These are phyloP conservation scores for Muscicapa adusta DNA, from an alignment of 2,113 vertebrate genomes.

Conservation along the genomic window DNA sequence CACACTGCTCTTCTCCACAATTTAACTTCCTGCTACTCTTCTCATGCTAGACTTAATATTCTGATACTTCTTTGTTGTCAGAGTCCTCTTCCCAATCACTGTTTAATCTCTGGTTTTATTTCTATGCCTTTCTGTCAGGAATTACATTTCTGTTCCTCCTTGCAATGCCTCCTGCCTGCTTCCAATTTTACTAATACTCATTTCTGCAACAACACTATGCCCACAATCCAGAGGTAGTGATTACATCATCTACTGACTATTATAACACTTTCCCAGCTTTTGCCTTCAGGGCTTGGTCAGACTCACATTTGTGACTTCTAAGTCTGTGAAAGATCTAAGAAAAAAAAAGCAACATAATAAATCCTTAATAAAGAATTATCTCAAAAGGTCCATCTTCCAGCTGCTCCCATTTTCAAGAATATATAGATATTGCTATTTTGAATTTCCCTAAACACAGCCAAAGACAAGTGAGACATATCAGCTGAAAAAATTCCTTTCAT, in stretches of 20 bases:
- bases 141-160: neutral
- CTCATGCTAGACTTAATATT: neutral
- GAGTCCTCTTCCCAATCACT: neutral
- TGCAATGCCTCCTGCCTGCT: neutral
- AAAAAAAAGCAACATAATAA: neutral
- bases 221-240: neutral
- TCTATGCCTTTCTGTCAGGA: neutral
- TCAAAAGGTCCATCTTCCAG: neutral
- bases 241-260: neutral
- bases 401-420: neutral
- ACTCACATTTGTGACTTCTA: neutral
- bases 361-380: neutral
- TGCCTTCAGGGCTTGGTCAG: neutral
- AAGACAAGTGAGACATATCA: neutral
- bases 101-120: neutral
- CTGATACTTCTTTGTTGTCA: neutral
- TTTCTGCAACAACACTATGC: neutral
- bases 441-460: neutral
- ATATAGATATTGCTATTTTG: neutral
- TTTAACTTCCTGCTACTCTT: neutral
- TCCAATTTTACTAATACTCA: neutral
- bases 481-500: neutral
- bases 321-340: neutral
- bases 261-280: neutral
- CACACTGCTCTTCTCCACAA: neutral